Conservation (phyloP, 1,140 invertebrate genomes). For the Solen grandis region DNA sequence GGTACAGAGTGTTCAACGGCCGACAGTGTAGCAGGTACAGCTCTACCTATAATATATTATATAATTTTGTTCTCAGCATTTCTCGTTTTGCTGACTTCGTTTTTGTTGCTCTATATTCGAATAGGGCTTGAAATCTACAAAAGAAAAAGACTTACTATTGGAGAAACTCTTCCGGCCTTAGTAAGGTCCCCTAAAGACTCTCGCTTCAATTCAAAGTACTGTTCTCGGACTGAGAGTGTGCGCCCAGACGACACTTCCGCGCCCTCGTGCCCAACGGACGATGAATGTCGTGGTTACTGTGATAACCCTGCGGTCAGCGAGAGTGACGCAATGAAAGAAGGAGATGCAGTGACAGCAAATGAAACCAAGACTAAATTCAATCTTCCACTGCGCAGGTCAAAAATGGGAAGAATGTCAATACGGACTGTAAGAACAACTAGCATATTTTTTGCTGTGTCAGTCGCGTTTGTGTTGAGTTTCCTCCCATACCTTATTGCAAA, state of each 20-base stretch:
- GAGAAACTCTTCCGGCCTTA: conserved; percentile 38
- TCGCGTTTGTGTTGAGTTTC: conserved; percentile 65
- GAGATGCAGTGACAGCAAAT: background rate
- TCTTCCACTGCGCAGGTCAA: conserved; percentile 6
- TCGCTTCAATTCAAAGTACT: background rate
- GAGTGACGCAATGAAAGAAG: background rate
- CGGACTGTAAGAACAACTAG: conserved; percentile 59
- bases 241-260: conserved; percentile 24
- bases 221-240: conserved; percentile 19
- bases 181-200: conserved; percentile 10
- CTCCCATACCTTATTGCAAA: conserved; percentile 65
- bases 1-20: conserved; percentile 66
- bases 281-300: conserved; percentile 21
- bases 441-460: conserved; percentile 65
- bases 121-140: conserved; percentile 65
- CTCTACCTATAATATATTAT: conserved; percentile 62
- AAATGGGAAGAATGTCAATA: conserved; percentile 47
- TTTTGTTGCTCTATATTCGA: conserved; percentile 58
- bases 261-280: conserved; percentile 38
- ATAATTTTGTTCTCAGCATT: conserved; percentile 60
- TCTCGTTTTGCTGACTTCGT: conserved; percentile 56
- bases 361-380: background rate
- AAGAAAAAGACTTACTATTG: conserved; percentile 54
- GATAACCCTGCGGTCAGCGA: conserved; percentile 5
- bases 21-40: conserved; percentile 53